These are phyloP conservation scores for Rhagophthalmus giganteus DNA, from an alignment of 2,888 invertebrate species.

Conservation along the genomic window DNA sequence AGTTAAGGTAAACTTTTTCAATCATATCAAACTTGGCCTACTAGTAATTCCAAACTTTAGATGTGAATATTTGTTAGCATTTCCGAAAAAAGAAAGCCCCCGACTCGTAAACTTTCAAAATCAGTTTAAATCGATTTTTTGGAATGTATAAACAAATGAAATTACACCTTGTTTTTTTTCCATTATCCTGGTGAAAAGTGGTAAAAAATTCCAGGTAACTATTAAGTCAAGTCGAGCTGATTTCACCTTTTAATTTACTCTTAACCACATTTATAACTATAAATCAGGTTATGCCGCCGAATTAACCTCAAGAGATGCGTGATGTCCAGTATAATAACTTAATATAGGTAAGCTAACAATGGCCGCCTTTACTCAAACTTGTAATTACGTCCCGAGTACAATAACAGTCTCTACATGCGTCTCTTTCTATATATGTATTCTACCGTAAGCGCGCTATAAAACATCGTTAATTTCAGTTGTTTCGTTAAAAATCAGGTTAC, in stretches of 20 bases:
- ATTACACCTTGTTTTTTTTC: too few relatives aligned
- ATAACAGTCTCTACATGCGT: conserved; percentile 9
- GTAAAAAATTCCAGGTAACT: conserved; percentile 13
- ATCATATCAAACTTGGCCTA: not conserved
- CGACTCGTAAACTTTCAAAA: too few relatives aligned
- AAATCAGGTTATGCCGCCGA: conserved; percentile 14
- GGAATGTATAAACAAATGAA: too few relatives aligned
- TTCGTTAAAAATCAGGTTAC: conserved; percentile 15
- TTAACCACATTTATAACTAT: conserved; percentile 14
- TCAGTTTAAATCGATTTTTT: too few relatives aligned
- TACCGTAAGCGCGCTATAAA: conserved; percentile 11
- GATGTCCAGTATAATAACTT: conserved; percentile 35
- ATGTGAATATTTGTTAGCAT: too few relatives aligned
- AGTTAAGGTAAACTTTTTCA: conserved; percentile 12
- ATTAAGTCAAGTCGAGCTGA: too few relatives aligned
- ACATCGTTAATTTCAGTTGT: conserved; percentile 11
- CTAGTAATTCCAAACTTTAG: too few relatives aligned
- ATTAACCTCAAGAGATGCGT: conserved; percentile 29
- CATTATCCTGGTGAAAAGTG: not conserved
- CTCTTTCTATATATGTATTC: conserved; percentile 1
- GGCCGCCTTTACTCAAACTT: conserved; percentile 14
- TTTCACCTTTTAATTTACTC: conserved; percentile 21
- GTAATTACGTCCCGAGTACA: conserved; percentile 22
- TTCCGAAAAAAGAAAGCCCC: too few relatives aligned
- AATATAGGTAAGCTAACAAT: conserved; percentile 31